A percentile compares a stretch with the other conserved stretches of the same genome.
Conservation (phyloP, 2,888 invertebrate species). For the Mechanitis messenoides region DNA sequence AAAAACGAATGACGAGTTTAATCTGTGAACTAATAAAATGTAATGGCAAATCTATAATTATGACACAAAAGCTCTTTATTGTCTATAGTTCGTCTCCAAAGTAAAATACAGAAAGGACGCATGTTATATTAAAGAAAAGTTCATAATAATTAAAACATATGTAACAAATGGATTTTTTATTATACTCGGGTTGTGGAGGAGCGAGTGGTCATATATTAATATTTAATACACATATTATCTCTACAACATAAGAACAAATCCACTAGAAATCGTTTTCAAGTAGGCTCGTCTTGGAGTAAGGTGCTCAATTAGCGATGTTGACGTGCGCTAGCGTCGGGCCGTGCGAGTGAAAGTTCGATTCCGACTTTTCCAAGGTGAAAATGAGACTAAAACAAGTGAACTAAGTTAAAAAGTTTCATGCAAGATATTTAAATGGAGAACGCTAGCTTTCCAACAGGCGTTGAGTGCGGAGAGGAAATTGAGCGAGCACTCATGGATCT, state of each 20-base stretch:
- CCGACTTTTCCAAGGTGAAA: slow-evolving; percentile 40
- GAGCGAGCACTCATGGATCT: slow-evolving; percentile 71
- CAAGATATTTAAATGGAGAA: slow-evolving; percentile 51
- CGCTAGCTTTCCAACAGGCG: slow-evolving; percentile 57
- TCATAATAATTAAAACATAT: slow-evolving; percentile 16
- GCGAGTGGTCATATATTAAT: slow-evolving; percentile 3
- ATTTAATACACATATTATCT: slow-evolving; percentile 1
- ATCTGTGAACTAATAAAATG: slow-evolving; percentile 18
- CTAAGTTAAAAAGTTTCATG: slow-evolving; percentile 33
- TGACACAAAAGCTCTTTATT: slow-evolving; percentile 37
- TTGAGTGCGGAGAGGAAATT: slow-evolving; percentile 67
- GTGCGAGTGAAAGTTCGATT: slow-evolving; percentile 60
- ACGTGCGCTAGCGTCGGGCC: slow-evolving; percentile 55
- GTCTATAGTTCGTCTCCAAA: slow-evolving; percentile 45
- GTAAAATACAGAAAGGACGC: slow-evolving; percentile 47
- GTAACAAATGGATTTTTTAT: slow-evolving; percentile 18
- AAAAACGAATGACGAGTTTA: neutral
- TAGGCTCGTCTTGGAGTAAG: slow-evolving; percentile 49
- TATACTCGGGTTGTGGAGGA: slow-evolving; percentile 11
- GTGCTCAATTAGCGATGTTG: slow-evolving; percentile 58
- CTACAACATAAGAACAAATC: slow-evolving; percentile 2
- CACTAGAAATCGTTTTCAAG: slow-evolving; percentile 32
- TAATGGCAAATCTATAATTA: slow-evolving; percentile 50
- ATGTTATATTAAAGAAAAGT: slow-evolving; percentile 38
- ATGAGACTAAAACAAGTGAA: slow-evolving; percentile 45